Evolutionary conservation across 64 coral and sea anemone genomes (phyloP), one percentile per base, ranked within the genome.

Genomic region (Astreopora myriophthalma): DNA sequence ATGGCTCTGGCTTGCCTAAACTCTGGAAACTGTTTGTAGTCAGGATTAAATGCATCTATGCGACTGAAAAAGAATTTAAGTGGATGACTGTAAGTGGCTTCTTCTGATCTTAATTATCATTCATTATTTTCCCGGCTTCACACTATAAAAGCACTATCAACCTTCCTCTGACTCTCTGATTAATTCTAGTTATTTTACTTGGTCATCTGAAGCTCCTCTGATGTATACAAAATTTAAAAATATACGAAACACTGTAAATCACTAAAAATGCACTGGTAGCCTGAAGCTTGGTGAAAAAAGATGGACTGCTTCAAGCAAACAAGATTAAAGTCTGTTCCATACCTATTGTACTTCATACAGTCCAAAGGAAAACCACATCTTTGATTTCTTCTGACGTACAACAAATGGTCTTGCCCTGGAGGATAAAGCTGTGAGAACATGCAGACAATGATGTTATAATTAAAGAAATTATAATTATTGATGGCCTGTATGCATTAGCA

Each of bases 321-420:
- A 46, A 6, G 11, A 46, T 11, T 46, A 46, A 11, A 46, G 11
- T 46, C 5, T 11, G 11, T 52, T 55, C 12, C 39, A 42, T 74
- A 98, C 96, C 96, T 98, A 69, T 98, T 98, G 84, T 98, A 98
- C 74, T 98, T 98, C 70, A 76, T 91, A 72, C 96, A 98, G 29
- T 98, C 92, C 89, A 98, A 27, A 26, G 96, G 96, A 55, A 98
- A 98, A 19, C 83, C 89, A 69, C 84, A 98, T 68, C 84, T 60
- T 69, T 79, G 79, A 62, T 92, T 89, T 27, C 42, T 73, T 52
- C 69, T 79, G 60, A 98, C 89, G 64, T 98, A 98, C 49, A 98
- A 85, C n/a, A 85, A 94, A 19, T 98, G 62, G 36, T 98, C 96
- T 71, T 98, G 96, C 1, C 92, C 96, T 22, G 96, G 96, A 32